Evolutionary conservation across 2,888 invertebrate genomes (phyloP), one percentile per base, ranked within the genome.

Genomic region (Coenonympha arcania): DNA sequence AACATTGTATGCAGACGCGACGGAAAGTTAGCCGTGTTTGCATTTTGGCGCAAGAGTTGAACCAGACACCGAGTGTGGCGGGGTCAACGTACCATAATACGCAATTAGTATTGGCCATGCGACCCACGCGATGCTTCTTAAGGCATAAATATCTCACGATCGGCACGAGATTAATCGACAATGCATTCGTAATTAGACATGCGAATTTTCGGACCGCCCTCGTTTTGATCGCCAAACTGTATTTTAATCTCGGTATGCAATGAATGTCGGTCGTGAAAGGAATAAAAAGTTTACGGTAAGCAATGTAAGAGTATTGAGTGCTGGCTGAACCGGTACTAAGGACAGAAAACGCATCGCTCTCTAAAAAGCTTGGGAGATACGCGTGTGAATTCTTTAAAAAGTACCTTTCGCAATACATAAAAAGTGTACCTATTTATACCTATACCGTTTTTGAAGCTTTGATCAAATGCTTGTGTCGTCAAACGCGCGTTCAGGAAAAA

Each of bases 81-180:
- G 73, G 83, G 77, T 78, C 84, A 60, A 76, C 80, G 83, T 81
- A 76, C 85, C 78, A 76, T 79, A 79, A 80, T 79, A 81, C 83
- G 75, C 79, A 84, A 85, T 84, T 85, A 84, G 84, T 81, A 84
- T 86, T 79, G 82, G 76, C 83, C 80, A 79, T 82, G 76, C 83
- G 74, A 66, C 71, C 66, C 66, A 74, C 60, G 69, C 72, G 59
- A 71, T 73, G 68, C 70, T 66, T 67, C 74, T 77, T 73, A 75
- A 74, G 69, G 75, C 74, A 80, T 79, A 84, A 82, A 83, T 83
- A 80, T 77, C 77, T 70, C 78, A 76, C 78, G 74, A 73, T 62
- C 68, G 71, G 69, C 62, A 59, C 15, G 62, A 73, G 75, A 79
- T 79, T 82, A 77, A 84, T 80, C 78, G 73, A 66, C 50, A 61